Evolutionary conservation across 2,797 vertebrate genomes (phyloP).

Genomic region (Myotis findleyi): DNA sequence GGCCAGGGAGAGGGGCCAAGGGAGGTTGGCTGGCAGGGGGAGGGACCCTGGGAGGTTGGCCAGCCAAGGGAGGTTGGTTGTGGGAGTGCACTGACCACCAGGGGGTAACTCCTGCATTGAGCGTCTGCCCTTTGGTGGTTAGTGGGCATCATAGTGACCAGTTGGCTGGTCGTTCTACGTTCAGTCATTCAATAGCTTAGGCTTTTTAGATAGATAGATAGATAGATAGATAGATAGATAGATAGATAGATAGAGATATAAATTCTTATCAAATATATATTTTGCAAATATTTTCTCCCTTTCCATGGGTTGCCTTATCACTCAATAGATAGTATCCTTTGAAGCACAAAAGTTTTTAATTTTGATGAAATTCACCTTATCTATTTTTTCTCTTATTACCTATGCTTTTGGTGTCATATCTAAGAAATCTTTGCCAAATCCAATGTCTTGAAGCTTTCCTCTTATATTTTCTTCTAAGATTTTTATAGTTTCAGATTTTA

Average conservation of each 20-base stretch:
- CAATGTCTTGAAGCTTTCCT: not conserved
- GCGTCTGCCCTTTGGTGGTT: too few species aligned
- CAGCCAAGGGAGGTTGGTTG: too few species aligned
- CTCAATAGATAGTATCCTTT: not conserved
- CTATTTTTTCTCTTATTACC: not conserved
- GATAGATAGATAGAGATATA: not conserved
- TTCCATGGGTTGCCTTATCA: not conserved
- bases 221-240: too few species aligned
- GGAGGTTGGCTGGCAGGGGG: too few species aligned
- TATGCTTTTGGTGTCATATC: not conserved
- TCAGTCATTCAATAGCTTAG: too few species aligned
- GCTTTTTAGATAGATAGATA: too few species aligned
- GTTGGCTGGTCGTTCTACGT: too few species aligned
- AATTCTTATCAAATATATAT: not conserved
- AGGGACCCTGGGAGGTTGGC: too few species aligned
- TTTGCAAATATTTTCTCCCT: not conserved
- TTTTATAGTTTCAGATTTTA: conserved; percentile 2
- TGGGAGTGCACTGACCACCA: too few species aligned
- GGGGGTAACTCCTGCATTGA: too few species aligned
- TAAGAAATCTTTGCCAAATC: conserved; percentile 20
- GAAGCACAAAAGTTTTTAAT: not conserved
- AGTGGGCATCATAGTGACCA: too few species aligned
- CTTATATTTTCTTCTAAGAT: not conserved
- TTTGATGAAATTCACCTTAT: not conserved
- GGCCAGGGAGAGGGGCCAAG: too few species aligned